Evolutionary conservation across 2,113 vertebrate genomes (phyloP).

Genomic region (Oreochromis tanganicae): DNA sequence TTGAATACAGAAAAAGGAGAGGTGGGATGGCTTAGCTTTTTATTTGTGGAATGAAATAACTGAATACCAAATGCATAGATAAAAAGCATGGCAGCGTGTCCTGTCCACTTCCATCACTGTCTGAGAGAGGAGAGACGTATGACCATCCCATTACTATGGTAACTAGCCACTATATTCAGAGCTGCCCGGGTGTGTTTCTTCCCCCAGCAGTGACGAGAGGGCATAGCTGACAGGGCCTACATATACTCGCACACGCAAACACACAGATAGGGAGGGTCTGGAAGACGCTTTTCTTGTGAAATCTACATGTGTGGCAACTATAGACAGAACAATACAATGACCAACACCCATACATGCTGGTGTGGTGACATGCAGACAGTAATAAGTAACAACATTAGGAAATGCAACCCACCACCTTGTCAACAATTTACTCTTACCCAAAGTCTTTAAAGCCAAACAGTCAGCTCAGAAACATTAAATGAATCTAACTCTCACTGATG

Average conservation of each 20-base stretch:
- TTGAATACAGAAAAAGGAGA: conserved; percentile 38
- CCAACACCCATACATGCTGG: background rate
- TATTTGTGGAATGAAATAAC: conserved; percentile 60
- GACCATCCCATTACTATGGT: conserved; percentile 73
- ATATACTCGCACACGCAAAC: background rate
- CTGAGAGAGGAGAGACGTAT: conserved; percentile 55
- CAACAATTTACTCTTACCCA: background rate
- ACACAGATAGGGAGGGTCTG: conserved; percentile 8
- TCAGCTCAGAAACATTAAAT: background rate
- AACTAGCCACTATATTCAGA: conserved; percentile 74
- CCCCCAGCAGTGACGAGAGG: conserved; percentile 63
- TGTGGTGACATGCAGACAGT: conserved; percentile 14
- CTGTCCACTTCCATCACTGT: conserved; percentile 69
- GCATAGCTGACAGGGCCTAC: conserved; percentile 62
- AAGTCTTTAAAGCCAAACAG: background rate
- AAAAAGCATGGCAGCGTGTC: conserved; percentile 62
- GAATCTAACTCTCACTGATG: background rate
- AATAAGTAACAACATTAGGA: background rate
- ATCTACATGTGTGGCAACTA: conserved; percentile 30
- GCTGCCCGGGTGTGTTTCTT: conserved; percentile 60
- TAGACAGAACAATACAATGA: conserved; percentile 13
- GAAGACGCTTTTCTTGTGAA: conserved; percentile 26
- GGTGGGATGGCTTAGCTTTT: conserved; percentile 28
- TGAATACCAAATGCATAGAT: conserved; percentile 62
- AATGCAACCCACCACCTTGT: background rate